Evolutionary conservation across 1,140 invertebrate genomes (phyloP), one percentile per base, ranked within the genome.

Genomic region (Drosophila sp.): DNA sequence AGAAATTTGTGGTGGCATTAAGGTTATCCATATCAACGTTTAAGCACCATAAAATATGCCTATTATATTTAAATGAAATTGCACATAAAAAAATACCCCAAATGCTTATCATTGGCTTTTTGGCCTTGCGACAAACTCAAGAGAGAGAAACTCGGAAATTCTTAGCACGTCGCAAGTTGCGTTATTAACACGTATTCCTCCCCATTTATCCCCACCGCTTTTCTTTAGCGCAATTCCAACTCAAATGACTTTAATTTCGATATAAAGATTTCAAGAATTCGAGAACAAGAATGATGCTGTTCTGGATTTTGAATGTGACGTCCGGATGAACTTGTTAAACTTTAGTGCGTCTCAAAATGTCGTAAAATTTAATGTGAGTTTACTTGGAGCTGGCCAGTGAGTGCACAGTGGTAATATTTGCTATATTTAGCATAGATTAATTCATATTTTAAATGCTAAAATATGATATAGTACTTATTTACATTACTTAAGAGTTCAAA

Each of bases 321-420:
- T 13, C 67, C 29, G 46, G 21, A 62, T 65, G 64, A 74, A 78
- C 82, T 78, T 87, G 81, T 86, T 86, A 72, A 87, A 82, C 62
- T 87, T 86, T 78, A 76, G 75, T 78, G 51, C 66, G 82, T 59
- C 82, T 78, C 70, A 82, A 89, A 82, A 82, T 79, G 83, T 82
- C 78, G 82, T 87, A 82, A 79, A 87, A 87, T 79, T 71, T 89
- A 83, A 89, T 89, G 83, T 63, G 59, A 56, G 58, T 29, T 38
- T 61, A 58, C 29, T 29, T 50, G 46, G 29, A 21, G 18, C 32
- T 11, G 16, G 41, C 9, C 57, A 21, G n/a, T n/a, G 1, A 21
- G 21, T 21, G 21, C n/a, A 11, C 3, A 16, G 21, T 21, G 21
- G 21, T 21, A 1, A 21, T 21, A 2, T 21, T 21, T 21, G 21